Evolutionary conservation across 1,140 invertebrate genomes (phyloP).

Genomic region (Nautilus pompilius): DNA sequence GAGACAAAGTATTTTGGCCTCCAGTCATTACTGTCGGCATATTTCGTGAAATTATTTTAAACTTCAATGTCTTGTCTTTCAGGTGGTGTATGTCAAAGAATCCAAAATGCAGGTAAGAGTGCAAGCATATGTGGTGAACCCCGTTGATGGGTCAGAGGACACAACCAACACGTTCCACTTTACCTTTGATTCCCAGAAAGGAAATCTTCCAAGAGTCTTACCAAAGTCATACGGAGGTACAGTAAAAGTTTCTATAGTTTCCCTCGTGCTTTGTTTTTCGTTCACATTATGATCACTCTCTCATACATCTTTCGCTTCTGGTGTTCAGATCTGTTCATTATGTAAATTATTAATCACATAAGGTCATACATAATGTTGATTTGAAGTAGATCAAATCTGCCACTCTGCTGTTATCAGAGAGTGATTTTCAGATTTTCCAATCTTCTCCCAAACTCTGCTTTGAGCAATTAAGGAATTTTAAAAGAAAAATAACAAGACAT

Average conservation of each 20-base stretch:
- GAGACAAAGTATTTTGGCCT: not conserved
- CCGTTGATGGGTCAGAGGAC: constrained; percentile 59
- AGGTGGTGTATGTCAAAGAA: constrained; percentile 69
- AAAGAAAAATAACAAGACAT: not conserved
- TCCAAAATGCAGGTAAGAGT: constrained; percentile 66
- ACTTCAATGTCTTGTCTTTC: constrained; percentile 17
- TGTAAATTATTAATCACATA: not conserved
- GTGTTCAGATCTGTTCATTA: not conserved
- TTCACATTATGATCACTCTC: no score
- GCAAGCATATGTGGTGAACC: constrained; percentile 68
- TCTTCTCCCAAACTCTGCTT: not conserved
- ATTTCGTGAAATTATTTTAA: not conserved
- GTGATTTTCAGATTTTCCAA: not conserved
- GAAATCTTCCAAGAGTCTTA: constrained; percentile 60
- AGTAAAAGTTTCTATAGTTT: not conserved
- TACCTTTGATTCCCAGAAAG: constrained; percentile 62
- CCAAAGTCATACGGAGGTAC: constrained; percentile 71
- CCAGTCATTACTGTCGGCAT: not conserved
- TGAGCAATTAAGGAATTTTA: not conserved
- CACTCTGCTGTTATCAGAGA: not conserved
- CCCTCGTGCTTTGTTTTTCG: not conserved
- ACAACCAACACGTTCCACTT: constrained; percentile 79
- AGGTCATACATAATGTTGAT: not conserved
- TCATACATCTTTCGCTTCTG: not conserved
- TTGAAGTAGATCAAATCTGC: not conserved